Conservation (phyloP, 1,140 invertebrate genomes). For the Trichonephila clavata region DNA sequence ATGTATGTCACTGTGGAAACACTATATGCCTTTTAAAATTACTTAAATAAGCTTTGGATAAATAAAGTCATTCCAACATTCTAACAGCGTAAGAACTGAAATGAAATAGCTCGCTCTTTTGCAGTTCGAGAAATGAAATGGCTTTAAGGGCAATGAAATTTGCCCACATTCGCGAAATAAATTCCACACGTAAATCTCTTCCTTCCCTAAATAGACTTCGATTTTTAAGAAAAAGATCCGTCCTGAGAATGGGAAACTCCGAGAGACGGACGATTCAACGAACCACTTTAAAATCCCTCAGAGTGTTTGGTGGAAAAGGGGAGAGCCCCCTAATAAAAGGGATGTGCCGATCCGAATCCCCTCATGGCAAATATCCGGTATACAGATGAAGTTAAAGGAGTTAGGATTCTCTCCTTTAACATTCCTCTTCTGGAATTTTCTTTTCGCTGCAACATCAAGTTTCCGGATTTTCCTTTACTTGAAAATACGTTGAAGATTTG, state of each 20-base stretch:
- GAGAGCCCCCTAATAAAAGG: neutral
- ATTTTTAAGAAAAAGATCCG: neutral
- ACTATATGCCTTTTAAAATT: neutral
- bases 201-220: constrained; percentile 35
- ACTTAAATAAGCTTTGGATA: neutral
- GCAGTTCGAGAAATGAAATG: neutral
- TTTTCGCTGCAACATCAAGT: constrained; percentile 13
- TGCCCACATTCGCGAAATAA: neutral
- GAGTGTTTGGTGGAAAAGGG: neutral
- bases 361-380: constrained; percentile 44
- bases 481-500: neutral
- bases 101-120: neutral
- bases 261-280: constrained; percentile 10
- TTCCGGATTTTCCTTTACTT: neutral
- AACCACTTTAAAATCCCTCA: constrained; percentile 45
- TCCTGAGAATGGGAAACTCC: neutral
- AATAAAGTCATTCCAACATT: neutral
- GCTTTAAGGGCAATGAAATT: constrained; percentile 32
- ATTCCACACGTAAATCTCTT: constrained; percentile 1
- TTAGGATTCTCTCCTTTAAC: constrained; percentile 30
- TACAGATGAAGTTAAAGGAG: constrained; percentile 39
- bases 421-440: constrained; percentile 18
- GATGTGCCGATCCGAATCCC: constrained; percentile 24
- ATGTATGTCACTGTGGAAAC: no score
- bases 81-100: neutral